phyloP scores from a whole-genome alignment of 2,888 invertebrate species.

The Ferdinandea cuprea region DNA sequence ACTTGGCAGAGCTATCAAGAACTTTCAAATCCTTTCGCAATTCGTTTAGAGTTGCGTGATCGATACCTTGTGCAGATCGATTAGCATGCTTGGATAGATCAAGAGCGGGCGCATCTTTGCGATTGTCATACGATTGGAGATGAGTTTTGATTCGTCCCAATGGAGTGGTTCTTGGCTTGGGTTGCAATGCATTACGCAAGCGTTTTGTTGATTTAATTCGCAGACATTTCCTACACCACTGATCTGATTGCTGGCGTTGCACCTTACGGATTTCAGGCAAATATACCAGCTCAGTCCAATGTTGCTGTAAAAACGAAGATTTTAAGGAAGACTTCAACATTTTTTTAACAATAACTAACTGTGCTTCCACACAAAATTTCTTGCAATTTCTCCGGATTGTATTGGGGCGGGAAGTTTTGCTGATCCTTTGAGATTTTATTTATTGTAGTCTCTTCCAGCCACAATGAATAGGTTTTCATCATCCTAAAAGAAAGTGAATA shows the following conservation, averaged over 20 bases:
- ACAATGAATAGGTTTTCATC: constrained; percentile 87
- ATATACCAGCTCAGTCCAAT: constrained; percentile 88
- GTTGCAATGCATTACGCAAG: constrained; percentile 76
- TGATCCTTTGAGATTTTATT: constrained; percentile 84
- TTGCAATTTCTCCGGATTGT: constrained; percentile 86
- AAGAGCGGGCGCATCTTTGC: constrained; percentile 85
- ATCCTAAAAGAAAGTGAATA: constrained; percentile 83
- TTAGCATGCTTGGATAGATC: background rate
- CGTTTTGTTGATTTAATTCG: constrained; percentile 79
- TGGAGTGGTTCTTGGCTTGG: constrained; percentile 82
- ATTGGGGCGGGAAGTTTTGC: constrained; percentile 88
- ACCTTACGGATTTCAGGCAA: constrained; percentile 84
- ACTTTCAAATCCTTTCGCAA: constrained; percentile 80
- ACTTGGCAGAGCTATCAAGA: constrained; percentile 84
- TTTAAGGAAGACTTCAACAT: background rate
- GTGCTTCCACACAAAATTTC: constrained; percentile 86
- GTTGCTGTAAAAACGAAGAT: constrained; percentile 80
- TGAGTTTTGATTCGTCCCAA: constrained; percentile 85
- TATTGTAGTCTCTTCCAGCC: constrained; percentile 91
- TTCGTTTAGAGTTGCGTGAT: constrained; percentile 79
- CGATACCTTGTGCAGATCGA: constrained; percentile 76
- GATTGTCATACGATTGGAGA: constrained; percentile 87
- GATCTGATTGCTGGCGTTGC: constrained; percentile 84
- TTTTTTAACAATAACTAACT: constrained; percentile 81
- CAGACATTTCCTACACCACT: constrained; percentile 85